These are phyloP conservation scores for Aselliscus stoliczkanus DNA, from an alignment of 2,797 vertebrate species.

Conservation along the genomic window DNA sequence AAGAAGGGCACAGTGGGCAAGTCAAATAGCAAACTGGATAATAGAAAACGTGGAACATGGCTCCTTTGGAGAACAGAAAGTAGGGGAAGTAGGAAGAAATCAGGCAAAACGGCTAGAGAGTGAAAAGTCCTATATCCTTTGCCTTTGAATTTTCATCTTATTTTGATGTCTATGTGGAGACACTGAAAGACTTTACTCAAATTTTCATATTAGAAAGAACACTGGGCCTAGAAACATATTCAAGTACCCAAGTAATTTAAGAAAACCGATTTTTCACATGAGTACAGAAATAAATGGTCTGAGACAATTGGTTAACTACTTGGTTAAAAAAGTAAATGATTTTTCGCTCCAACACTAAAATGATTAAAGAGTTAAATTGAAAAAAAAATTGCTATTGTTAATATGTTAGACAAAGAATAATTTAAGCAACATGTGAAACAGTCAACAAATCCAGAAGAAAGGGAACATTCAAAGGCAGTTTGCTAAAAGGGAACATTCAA, in stretches of 20 bases:
- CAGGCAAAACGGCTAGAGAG: background rate
- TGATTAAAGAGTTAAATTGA: background rate
- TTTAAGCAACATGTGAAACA: background rate
- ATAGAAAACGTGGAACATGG: fast-evolving
- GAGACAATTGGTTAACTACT: background rate
- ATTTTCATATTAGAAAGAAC: background rate
- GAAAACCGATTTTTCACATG: background rate
- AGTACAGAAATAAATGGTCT: background rate
- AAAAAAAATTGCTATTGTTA: background rate
- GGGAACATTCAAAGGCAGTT: background rate
- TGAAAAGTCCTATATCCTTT: background rate
- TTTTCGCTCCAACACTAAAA: background rate
- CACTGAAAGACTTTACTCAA: background rate
- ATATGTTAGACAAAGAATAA: background rate
- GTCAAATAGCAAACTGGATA: background rate
- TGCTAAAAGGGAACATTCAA: background rate
- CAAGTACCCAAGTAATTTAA: background rate
- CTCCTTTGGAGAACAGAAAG: background rate
- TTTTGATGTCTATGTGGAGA: background rate
- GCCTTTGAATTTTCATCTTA: slow-evolving; percentile 5
- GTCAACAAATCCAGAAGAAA: background rate
- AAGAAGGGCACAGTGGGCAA: background rate
- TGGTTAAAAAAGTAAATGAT: slow-evolving; percentile 2
- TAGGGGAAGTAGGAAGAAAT: background rate
- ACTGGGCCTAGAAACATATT: background rate